phyloP scores from a whole-genome alignment of 2,113 vertebrate species.

The Todiramphus saurophagus region DNA sequence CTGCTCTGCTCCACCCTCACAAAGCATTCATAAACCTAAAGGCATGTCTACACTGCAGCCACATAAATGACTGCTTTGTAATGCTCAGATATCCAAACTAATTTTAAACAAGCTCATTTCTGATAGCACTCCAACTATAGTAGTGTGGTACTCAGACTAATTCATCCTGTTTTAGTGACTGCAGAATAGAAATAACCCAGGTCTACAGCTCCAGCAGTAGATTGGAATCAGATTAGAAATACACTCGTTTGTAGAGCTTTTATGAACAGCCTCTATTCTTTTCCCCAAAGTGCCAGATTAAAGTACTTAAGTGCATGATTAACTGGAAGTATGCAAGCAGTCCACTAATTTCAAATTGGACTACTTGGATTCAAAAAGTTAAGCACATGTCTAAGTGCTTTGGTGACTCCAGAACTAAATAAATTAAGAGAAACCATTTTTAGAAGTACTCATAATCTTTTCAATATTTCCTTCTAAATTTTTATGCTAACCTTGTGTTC shows the following conservation, averaged over 20 bases:
- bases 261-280: constrained; percentile 49
- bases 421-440: constrained; percentile 44
- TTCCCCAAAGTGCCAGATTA: constrained; percentile 55
- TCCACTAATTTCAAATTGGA: constrained; percentile 52
- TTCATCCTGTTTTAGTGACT: constrained; percentile 12
- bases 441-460: background rate
- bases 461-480: background rate
- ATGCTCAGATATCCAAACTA: constrained; percentile 10
- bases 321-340: constrained; percentile 53
- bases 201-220: constrained; percentile 25
- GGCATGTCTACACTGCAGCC: constrained; percentile 25
- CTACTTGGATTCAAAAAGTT: constrained; percentile 38
- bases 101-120: constrained; percentile 40
- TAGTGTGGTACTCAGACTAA: background rate
- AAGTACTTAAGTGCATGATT: constrained; percentile 53
- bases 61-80: constrained; percentile 39
- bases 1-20: constrained; percentile 22
- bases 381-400: constrained; percentile 47
- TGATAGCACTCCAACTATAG: constrained; percentile 30
- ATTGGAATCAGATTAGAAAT: constrained; percentile 58
- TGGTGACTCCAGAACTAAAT: constrained; percentile 53
- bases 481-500: background rate
- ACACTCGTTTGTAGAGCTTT: constrained; percentile 25
- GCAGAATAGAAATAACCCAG: constrained; percentile 18
- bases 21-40: constrained; percentile 33